Evolutionary conservation across 2,113 vertebrate genomes (phyloP).

Genomic region (Prietella phreatophila): DNA sequence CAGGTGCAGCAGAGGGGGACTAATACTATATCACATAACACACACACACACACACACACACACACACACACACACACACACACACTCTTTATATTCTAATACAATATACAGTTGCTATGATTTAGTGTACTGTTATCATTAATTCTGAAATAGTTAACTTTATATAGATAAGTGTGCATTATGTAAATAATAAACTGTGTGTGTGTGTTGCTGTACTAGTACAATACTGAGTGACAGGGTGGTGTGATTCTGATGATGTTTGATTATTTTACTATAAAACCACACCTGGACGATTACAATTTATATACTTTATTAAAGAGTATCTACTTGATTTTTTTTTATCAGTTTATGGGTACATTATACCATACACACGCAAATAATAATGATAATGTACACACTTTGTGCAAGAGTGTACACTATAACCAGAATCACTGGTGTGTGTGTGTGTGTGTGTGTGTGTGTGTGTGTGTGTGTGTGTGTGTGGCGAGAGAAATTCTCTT

Average conservation of each 20-base stretch:
- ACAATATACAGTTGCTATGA: not conserved
- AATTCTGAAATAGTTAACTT: not conserved
- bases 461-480: no score
- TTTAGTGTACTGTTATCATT: not conserved
- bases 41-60: slow-evolving; percentile 1
- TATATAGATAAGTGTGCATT: not conserved
- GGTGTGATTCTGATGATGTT: no score
- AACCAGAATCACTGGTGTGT: no score
- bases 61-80: no score
- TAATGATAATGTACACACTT: no score
- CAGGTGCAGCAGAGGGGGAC: not conserved
- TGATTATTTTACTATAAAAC: no score
- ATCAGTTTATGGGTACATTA: no score
- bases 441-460: no score
- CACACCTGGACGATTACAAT: not conserved
- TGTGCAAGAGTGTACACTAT: no score
- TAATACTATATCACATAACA: slow-evolving; percentile 13
- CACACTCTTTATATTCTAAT: not conserved
- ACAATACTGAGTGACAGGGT: no score
- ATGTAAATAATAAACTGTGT: not conserved
- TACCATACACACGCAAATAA: no score
- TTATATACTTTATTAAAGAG: not conserved
- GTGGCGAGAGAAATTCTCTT: not conserved
- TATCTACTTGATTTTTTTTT: not conserved
- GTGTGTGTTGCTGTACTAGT: not conserved